Evolutionary conservation across 2,888 invertebrate genomes (phyloP).

Genomic region (Euplexia lucipara): DNA sequence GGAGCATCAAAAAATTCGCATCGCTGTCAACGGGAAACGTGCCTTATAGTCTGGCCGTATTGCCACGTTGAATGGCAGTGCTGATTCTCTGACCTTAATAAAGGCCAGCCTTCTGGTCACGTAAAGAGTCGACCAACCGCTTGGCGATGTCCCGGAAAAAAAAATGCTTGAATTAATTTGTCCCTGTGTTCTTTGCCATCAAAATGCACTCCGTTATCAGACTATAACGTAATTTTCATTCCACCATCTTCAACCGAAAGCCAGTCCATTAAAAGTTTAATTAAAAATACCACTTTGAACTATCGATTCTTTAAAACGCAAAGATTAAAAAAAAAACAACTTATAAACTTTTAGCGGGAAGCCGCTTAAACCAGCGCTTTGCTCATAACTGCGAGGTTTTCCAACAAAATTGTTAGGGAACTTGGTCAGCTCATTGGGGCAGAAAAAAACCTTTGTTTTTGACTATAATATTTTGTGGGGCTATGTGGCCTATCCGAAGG

Average conservation of each 20-base stretch:
- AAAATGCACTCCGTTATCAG: no score
- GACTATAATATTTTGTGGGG: background rate
- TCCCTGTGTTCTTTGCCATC: no score
- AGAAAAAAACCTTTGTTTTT: background rate
- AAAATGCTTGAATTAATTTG: no score
- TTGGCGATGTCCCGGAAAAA: no score
- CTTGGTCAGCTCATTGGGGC: background rate
- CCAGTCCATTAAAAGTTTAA: slow-evolving; percentile 20
- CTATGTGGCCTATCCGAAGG: no score
- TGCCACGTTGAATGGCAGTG: no score
- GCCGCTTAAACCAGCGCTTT: slow-evolving; percentile 12
- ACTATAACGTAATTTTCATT: background rate
- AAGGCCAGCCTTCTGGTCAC: no score
- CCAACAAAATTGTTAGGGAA: slow-evolving; percentile 9
- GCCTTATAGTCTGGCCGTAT: no score
- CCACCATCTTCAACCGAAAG: background rate
- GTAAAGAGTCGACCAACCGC: no score
- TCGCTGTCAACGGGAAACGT: no score
- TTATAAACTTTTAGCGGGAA: slow-evolving; percentile 17
- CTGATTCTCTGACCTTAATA: no score
- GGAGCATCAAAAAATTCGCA: no score
- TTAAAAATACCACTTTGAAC: slow-evolving; percentile 32
- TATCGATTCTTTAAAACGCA: slow-evolving; percentile 36
- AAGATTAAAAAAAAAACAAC: slow-evolving; percentile 29
- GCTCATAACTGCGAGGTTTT: background rate